Evolutionary conservation across 2,888 invertebrate species (phyloP).

Genomic region (Agrotis clavis): DNA sequence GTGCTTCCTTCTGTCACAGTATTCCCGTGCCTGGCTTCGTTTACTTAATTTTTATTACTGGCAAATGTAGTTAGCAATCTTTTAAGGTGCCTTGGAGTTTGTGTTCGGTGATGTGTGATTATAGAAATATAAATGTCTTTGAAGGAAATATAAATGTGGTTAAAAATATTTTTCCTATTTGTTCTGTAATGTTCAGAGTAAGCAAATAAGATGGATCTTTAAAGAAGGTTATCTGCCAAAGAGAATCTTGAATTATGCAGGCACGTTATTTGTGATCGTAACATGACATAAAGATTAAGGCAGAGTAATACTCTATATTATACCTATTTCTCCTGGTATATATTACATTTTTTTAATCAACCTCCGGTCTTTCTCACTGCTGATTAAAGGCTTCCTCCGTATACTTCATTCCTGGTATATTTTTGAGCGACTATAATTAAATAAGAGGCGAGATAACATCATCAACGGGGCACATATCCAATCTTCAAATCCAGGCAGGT

Average conservation of each 20-base stretch:
- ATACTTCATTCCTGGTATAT: too few relatives aligned
- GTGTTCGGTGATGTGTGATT: constrained; percentile 11
- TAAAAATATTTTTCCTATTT: background rate
- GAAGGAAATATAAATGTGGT: background rate
- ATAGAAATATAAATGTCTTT: constrained; percentile 4
- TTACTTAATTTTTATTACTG: constrained; percentile 64
- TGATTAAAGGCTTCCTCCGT: too few relatives aligned
- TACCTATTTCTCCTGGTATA: background rate
- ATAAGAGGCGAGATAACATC: too few relatives aligned
- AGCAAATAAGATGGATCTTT: too few relatives aligned
- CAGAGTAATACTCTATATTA: background rate
- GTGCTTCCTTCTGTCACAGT: constrained; percentile 64
- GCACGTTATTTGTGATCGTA: background rate
- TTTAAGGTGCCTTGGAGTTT: constrained; percentile 7
- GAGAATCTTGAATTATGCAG: background rate
- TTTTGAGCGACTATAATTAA: too few relatives aligned
- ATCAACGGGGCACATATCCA: too few relatives aligned
- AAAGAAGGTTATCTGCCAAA: background rate
- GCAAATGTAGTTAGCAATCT: constrained; percentile 55
- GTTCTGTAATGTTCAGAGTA: background rate
- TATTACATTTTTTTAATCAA: too few relatives aligned
- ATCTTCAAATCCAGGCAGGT: too few relatives aligned
- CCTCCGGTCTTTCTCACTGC: too few relatives aligned
- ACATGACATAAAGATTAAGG: too few relatives aligned
- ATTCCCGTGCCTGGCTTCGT: constrained; percentile 69